Evolutionary conservation across 2,113 vertebrate species (phyloP).

Genomic region (Sigmodon hispidus): DNA sequence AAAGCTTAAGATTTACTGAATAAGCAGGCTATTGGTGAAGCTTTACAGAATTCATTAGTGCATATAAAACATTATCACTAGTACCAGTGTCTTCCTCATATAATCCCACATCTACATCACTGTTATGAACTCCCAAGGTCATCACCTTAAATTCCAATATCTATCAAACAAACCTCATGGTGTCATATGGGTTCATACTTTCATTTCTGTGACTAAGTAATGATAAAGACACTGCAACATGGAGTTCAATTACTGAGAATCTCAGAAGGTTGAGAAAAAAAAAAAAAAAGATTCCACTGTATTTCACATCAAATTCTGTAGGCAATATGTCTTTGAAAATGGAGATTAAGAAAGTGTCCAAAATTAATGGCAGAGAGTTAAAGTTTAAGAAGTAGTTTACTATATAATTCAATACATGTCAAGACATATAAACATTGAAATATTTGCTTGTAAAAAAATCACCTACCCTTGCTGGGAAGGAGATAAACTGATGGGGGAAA

Average conservation of each 20-base stretch:
- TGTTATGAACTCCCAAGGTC: background rate
- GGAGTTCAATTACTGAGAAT: background rate
- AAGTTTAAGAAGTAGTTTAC: background rate
- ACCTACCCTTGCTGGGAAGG: no score
- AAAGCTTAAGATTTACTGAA: conserved; percentile 1
- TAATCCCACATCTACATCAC: background rate
- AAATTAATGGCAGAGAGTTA: conserved; percentile 29
- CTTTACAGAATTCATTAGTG: background rate
- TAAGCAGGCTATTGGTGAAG: background rate
- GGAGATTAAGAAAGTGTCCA: background rate
- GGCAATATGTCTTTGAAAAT: background rate
- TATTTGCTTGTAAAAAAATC: background rate
- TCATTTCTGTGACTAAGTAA: background rate
- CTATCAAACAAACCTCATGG: background rate
- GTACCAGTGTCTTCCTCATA: background rate
- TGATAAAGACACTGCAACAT: background rate
- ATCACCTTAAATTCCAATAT: background rate
- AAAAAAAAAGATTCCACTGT: background rate
- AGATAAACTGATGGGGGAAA: no score
- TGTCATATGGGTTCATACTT: background rate
- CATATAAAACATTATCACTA: background rate
- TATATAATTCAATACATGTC: background rate
- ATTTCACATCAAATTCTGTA: conserved; percentile 8
- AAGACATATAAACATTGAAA: conserved; percentile 7
- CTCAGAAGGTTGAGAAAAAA: background rate